These are phyloP conservation scores for Artibeus jamaicensis DNA, from an alignment of 2,797 vertebrate genomes.

Conservation along the genomic window DNA sequence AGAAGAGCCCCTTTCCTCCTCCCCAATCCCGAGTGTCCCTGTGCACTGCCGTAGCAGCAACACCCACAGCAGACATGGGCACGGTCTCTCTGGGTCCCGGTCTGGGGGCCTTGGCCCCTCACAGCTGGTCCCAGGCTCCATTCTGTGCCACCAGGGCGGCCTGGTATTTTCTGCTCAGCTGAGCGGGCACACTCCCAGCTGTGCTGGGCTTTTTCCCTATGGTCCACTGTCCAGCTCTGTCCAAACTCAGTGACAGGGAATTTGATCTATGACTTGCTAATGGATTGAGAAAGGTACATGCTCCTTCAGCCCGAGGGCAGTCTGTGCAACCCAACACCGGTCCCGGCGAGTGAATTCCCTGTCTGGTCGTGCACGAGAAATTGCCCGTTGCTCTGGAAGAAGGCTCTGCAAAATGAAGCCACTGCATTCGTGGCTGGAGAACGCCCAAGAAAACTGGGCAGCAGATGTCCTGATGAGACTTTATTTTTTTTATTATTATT, in stretches of 20 bases:
- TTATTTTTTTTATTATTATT: not conserved
- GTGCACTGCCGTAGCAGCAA: too few relatives aligned
- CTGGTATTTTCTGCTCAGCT: not conserved
- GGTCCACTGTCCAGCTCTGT: not conserved
- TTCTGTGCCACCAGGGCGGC: not conserved
- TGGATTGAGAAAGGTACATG: conserved; percentile 37
- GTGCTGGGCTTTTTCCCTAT: not conserved
- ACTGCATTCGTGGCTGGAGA: conserved; percentile 37
- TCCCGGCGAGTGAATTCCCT: conserved; percentile 36
- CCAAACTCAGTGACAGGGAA: conserved; percentile 39
- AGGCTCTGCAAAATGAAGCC: not conserved
- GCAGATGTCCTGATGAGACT: conserved; percentile 35
- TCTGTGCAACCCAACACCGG: not conserved
- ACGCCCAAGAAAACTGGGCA: conserved; percentile 44
- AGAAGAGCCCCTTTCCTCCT: not conserved
- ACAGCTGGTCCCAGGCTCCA: not conserved
- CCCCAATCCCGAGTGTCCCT: not conserved
- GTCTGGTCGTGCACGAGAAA: conserved; percentile 50
- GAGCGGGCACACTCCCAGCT: not conserved
- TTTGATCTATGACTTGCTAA: conserved; percentile 62
- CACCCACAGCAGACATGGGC: rapidly evolving
- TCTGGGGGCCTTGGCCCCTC: not conserved
- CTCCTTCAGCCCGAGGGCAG: conserved; percentile 17
- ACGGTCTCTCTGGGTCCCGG: not conserved
- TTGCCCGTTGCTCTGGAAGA: conserved; percentile 17